Evolutionary conservation across 2,113 vertebrate genomes (phyloP).

Genomic region (Gymnorhina tibicen): DNA sequence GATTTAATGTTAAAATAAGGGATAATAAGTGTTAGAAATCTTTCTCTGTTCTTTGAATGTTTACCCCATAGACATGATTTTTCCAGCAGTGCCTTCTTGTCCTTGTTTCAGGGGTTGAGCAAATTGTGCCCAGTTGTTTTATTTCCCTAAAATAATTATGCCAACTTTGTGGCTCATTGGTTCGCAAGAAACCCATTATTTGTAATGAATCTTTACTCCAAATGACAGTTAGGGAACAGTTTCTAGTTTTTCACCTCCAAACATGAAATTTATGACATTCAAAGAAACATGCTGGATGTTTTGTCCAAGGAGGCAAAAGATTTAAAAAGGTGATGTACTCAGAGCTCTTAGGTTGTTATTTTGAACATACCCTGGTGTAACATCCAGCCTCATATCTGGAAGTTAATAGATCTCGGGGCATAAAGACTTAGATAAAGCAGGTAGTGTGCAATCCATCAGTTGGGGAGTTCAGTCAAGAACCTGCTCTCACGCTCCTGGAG

Average conservation of each 20-base stretch:
- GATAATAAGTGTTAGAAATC: background rate
- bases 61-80: background rate
- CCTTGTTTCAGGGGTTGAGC: background rate
- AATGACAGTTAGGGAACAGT: background rate
- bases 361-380: background rate
- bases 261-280: background rate
- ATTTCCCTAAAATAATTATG: background rate
- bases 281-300: background rate
- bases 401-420: no score
- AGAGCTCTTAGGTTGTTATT: background rate
- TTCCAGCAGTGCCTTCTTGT: background rate
- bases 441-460: background rate
- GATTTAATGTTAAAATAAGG: background rate
- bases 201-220: background rate
- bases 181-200: background rate
- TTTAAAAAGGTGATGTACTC: background rate
- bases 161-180: background rate
- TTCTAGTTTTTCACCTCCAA: background rate
- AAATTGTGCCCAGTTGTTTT: background rate
- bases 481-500: fast-evolving
- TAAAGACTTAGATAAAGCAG: background rate
- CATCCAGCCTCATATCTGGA: fast-evolving
- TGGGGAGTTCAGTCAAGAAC: background rate
- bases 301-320: background rate
- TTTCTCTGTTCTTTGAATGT: background rate